Percentiles rank a stretch among this genome's conserved stretches.
Conservation (phyloP, 2,888 invertebrate genomes). For the Drosophila eohydei region DNA sequence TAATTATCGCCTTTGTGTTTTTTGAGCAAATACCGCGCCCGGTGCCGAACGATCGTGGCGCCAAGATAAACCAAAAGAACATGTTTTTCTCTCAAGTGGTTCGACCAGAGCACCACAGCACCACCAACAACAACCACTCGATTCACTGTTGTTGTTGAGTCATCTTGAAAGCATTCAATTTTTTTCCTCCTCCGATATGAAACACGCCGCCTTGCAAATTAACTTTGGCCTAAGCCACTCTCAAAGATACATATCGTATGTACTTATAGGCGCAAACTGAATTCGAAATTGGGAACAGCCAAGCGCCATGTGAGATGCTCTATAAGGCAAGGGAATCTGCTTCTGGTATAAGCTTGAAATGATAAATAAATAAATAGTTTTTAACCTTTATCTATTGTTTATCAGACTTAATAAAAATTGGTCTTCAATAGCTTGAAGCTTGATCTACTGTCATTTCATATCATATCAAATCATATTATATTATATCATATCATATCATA, state of each 20-base stretch:
- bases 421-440: background rate
- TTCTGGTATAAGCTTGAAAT: background rate
- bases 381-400: no score
- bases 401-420: no score
- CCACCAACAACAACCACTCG: slow-evolving; percentile 29
- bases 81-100: slow-evolving; percentile 75
- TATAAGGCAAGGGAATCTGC: background rate
- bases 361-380: background rate
- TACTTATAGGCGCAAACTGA: slow-evolving; percentile 31
- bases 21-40: slow-evolving; percentile 70
- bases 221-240: slow-evolving; percentile 73
- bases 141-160: slow-evolving; percentile 67
- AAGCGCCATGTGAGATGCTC: slow-evolving; percentile 19
- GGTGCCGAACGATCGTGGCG: slow-evolving; percentile 72
- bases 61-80: slow-evolving; percentile 78
- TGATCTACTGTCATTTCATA: background rate
- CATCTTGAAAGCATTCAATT: slow-evolving; percentile 66
- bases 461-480: background rate
- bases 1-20: slow-evolving; percentile 77
- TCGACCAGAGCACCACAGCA: slow-evolving; percentile 52
- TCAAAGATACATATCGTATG: slow-evolving; percentile 52
- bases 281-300: slow-evolving; percentile 9
- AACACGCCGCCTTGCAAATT: slow-evolving; percentile 77
- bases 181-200: slow-evolving; percentile 66
- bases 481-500: background rate